Evolutionary conservation across 2,797 vertebrate genomes (phyloP).

Genomic region (Chelidonichthys spinosus): DNA sequence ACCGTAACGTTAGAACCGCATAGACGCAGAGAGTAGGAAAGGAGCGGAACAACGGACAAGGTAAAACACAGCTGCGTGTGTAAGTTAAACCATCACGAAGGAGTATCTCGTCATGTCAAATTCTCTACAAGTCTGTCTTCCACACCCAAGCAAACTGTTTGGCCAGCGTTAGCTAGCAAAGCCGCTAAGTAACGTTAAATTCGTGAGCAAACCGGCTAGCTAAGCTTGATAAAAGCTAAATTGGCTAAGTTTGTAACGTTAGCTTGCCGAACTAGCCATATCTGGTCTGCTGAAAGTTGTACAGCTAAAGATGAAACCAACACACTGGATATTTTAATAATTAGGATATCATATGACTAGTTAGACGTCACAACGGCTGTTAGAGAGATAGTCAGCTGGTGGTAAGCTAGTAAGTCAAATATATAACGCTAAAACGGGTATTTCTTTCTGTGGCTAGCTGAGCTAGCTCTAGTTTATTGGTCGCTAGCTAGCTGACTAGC

Average conservation of each 20-base stretch:
- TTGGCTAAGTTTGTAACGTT: slow-evolving; percentile 47
- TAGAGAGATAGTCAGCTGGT: neutral
- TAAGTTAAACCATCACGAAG: too few relatives aligned
- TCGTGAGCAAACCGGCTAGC: slow-evolving; percentile 57
- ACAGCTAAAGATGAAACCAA: neutral
- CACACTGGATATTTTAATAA: neutral
- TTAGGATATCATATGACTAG: neutral
- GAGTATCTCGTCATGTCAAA: neutral
- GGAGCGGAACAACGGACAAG: slow-evolving; percentile 52
- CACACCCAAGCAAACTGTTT: slow-evolving; percentile 25
- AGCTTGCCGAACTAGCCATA: slow-evolving; percentile 34
- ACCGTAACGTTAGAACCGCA: slow-evolving; percentile 37
- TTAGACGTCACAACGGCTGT: neutral
- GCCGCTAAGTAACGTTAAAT: slow-evolving; percentile 37
- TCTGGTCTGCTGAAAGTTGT: neutral
- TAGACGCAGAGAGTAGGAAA: slow-evolving; percentile 23
- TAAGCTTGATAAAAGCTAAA: slow-evolving; percentile 34
- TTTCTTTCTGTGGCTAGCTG: slow-evolving; percentile 27
- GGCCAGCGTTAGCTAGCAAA: slow-evolving; percentile 41
- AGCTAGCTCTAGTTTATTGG: slow-evolving; percentile 34
- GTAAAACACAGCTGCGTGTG: slow-evolving; percentile 39
- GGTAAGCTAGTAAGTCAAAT: neutral
- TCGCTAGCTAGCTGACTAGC: slow-evolving; percentile 43
- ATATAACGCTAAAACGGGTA: neutral
- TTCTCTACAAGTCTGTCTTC: neutral